Conservation (phyloP, 35 echinoderm and acorn worm species). For the Ptychodera flava region DNA sequence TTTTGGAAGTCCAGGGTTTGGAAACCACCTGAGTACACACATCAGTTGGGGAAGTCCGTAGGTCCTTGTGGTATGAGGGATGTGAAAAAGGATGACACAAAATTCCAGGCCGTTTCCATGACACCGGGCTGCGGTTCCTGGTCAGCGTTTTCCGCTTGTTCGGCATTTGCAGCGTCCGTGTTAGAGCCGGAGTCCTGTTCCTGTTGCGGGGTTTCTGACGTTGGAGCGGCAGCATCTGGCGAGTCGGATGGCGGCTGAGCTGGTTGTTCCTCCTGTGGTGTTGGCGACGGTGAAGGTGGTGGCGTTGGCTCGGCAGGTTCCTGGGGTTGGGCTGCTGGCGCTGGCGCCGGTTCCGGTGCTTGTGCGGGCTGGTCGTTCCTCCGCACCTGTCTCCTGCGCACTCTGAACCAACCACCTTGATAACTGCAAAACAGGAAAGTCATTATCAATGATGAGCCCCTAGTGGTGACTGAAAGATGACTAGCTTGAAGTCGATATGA, state of each 20-base stretch:
- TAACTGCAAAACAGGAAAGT: not conserved
- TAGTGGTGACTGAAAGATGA: not conserved
- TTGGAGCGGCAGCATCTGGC: no score
- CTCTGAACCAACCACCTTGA: not conserved
- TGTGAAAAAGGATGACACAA: slow-evolving; percentile 73
- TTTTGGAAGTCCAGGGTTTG: no score
- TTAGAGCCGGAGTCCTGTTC: not conserved
- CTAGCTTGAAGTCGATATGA: not conserved
- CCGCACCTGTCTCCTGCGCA: not conserved
- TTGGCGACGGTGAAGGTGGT: not conserved
- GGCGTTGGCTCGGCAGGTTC: not conserved
- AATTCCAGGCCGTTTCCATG: slow-evolving; percentile 45
- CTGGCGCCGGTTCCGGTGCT: not conserved
- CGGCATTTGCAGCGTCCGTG: not conserved
- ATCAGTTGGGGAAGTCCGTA: not conserved
- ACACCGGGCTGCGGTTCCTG: slow-evolving; percentile 31
- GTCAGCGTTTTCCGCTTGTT: not conserved
- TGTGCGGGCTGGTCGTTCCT: not conserved
- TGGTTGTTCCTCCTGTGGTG: slow-evolving; percentile 3
- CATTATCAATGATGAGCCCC: not conserved
- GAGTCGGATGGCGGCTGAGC: not conserved
- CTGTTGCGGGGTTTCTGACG: no score
- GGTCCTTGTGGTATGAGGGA: slow-evolving; percentile 66
- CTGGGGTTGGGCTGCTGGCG: not conserved
- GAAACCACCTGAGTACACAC: no score